Conservation (phyloP, 2,113 vertebrate species). For the Nicator chloris region DNA sequence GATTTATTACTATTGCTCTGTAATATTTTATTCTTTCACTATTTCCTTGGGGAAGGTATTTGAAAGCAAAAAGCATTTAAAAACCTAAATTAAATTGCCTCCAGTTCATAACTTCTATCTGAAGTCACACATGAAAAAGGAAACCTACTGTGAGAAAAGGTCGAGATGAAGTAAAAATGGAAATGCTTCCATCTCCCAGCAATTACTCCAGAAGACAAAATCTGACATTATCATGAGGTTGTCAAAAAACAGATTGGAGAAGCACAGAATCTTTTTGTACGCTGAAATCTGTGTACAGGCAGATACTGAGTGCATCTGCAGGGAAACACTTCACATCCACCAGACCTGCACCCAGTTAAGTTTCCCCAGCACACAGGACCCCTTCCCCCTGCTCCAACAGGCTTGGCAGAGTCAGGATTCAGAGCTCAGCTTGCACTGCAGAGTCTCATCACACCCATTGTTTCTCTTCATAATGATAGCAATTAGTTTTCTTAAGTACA, state of each 20-base stretch:
- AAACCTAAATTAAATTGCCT: not conserved
- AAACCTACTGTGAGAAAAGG: not conserved
- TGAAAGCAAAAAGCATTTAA: not conserved
- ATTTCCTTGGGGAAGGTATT: not conserved
- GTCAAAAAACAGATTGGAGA: not conserved
- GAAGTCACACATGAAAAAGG: not conserved
- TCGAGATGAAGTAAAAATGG: not conserved
- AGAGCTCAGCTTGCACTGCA: not conserved
- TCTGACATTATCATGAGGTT: not conserved
- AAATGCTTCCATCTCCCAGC: not conserved
- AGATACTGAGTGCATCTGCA: fast-evolving
- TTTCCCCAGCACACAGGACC: too few species aligned
- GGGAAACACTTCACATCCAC: not conserved
- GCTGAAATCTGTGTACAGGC: fast-evolving
- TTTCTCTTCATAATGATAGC: not conserved
- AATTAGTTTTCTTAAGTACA: constrained; percentile 24
- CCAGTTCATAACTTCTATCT: not conserved
- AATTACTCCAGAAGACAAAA: not conserved
- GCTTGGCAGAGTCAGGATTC: not conserved
- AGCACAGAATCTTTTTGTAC: not conserved
- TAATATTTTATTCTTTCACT: not conserved
- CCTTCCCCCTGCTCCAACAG: not conserved
- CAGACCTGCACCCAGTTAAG: fast-evolving
- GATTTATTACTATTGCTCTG: not conserved
- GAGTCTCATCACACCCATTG: not conserved